Conservation (phyloP, 2,888 invertebrate species). For the Bellardia pandia region DNA sequence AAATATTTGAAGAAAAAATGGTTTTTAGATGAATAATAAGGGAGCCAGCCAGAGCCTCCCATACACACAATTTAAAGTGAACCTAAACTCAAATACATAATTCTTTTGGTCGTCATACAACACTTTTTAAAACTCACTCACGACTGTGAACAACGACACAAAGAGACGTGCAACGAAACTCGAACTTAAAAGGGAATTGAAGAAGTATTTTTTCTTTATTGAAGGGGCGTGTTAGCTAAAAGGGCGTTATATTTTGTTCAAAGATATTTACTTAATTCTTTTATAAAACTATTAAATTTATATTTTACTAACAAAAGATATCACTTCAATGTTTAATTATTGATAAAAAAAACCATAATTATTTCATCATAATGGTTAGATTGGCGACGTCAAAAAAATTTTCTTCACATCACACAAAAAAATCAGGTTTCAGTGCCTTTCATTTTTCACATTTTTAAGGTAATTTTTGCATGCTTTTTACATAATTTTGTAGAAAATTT, state of each 20-base stretch:
- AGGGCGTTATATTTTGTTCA: constrained; percentile 67
- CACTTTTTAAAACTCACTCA: constrained; percentile 62
- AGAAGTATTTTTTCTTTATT: constrained; percentile 61
- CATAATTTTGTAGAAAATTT: constrained; percentile 39
- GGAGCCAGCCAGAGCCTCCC: constrained; percentile 39
- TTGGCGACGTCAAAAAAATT: constrained; percentile 69
- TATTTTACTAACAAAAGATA: not conserved
- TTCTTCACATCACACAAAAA: constrained; percentile 70
- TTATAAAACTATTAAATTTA: constrained; percentile 28
- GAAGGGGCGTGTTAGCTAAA: constrained; percentile 71
- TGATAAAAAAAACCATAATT: constrained; percentile 48
- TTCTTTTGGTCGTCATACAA: constrained; percentile 65
- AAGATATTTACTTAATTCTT: constrained; percentile 21
- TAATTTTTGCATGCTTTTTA: constrained; percentile 33
- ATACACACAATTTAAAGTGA: constrained; percentile 37
- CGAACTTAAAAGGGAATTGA: constrained; percentile 68
- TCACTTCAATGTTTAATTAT: constrained; percentile 34
- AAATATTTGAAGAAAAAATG: constrained; percentile 31
- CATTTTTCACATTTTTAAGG: constrained; percentile 62
- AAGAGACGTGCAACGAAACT: constrained; percentile 72
- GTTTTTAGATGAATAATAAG: constrained; percentile 61
- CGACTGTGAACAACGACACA: constrained; percentile 69
- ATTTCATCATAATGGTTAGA: constrained; percentile 61
- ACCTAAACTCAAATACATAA: constrained; percentile 56
- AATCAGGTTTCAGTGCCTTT: constrained; percentile 71